A percentile compares a stretch with the other conserved stretches of the same genome.
Conservation (phyloP, 2,888 invertebrate species). For the Agrotis ipsilon region DNA sequence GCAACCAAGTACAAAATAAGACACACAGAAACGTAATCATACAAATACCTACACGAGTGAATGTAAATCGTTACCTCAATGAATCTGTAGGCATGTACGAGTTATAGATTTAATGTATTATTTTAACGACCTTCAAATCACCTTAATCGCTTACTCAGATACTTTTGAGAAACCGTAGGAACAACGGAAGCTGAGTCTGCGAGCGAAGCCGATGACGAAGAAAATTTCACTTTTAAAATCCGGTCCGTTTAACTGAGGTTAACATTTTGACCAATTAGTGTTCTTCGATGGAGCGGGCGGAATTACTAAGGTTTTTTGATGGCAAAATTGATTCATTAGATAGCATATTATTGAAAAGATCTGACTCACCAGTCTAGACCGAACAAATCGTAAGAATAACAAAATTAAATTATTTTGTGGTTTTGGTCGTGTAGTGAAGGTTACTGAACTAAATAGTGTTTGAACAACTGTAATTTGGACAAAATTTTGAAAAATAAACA, state of each 20-base stretch:
- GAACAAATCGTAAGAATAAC: neutral
- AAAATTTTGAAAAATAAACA: neutral
- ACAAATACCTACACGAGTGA: slow-evolving; percentile 18
- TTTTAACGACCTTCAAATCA: slow-evolving; percentile 45
- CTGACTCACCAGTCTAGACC: slow-evolving; percentile 6
- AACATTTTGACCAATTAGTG: slow-evolving; percentile 36
- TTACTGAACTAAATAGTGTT: neutral
- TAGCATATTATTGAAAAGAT: slow-evolving; percentile 12
- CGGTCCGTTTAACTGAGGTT: slow-evolving; percentile 53
- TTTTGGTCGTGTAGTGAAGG: neutral
- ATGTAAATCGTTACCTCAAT: slow-evolving; percentile 25
- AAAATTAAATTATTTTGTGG: neutral
- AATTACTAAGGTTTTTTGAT: slow-evolving; percentile 23
- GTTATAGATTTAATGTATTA: slow-evolving; percentile 16
- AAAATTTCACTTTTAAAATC: slow-evolving; percentile 66
- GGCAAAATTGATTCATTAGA: neutral
- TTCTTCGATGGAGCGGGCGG: slow-evolving; percentile 7
- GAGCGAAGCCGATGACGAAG: slow-evolving; percentile 38
- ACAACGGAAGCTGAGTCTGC: slow-evolving; percentile 47
- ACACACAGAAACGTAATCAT: neutral
- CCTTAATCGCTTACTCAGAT: slow-evolving; percentile 61
- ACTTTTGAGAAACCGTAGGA: slow-evolving; percentile 49
- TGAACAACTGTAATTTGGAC: neutral
- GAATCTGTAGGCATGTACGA: slow-evolving; percentile 2
- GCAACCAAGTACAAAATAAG: slow-evolving; percentile 4